Conservation (phyloP, 2,888 invertebrate genomes). For the Melitaea athalia region DNA sequence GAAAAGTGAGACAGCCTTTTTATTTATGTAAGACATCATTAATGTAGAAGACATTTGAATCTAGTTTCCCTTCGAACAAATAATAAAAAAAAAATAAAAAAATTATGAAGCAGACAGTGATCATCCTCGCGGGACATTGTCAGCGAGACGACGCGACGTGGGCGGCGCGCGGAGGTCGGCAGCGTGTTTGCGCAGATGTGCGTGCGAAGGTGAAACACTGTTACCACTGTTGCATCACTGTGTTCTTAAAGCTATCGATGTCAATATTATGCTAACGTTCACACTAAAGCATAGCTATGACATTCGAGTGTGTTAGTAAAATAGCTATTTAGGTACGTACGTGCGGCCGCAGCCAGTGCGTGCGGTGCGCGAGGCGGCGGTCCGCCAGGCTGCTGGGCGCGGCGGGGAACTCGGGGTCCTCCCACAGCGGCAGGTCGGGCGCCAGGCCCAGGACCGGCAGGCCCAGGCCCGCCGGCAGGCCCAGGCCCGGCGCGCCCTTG, state of each 20-base stretch:
- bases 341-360: slow-evolving; percentile 86
- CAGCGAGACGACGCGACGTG: background rate
- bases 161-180: too few species aligned
- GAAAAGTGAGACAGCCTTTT: too few species aligned
- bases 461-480: slow-evolving; percentile 72
- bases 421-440: slow-evolving; percentile 69
- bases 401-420: slow-evolving; percentile 84
- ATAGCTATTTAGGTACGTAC: slow-evolving; percentile 69
- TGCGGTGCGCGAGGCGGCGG: slow-evolving; percentile 80
- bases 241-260: background rate
- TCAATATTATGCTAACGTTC: background rate
- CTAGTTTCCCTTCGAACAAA: too few species aligned
- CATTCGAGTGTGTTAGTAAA: too few species aligned
- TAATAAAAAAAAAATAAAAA: too few species aligned
- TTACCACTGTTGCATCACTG: background rate
- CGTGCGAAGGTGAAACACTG: slow-evolving; percentile 1
- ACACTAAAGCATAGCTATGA: too few species aligned
- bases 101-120: too few species aligned
- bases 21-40: too few species aligned
- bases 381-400: slow-evolving; percentile 78
- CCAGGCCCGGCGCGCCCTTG: slow-evolving; percentile 53
- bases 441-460: slow-evolving; percentile 57
- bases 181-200: slow-evolving; percentile 10
- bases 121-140: background rate
- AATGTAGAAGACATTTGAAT: too few species aligned